A percentile compares a stretch with the other conserved stretches of the same genome.
Evolutionary conservation across 2,888 invertebrate genomes (phyloP).

Genomic region (Melieria crassipennis): DNA sequence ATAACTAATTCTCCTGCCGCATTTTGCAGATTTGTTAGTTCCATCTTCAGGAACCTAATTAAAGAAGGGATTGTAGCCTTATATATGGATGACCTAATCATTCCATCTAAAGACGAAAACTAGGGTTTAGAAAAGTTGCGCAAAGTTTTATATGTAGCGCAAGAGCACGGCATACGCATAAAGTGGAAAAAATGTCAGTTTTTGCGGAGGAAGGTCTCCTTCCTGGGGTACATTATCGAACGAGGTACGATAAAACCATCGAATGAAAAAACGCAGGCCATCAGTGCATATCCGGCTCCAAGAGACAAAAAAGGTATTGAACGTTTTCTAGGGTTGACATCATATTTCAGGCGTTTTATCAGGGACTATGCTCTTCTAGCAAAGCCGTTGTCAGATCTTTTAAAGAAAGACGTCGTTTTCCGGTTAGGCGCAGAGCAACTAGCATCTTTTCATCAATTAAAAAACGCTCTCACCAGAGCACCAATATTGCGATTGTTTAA

Average conservation of each 20-base stretch:
- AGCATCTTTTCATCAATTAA: conserved; percentile 35
- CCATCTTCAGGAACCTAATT: conserved; percentile 28
- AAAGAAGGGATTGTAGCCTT: conserved; percentile 3
- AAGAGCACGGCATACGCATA: conserved; percentile 28
- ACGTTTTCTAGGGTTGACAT: conserved; percentile 27
- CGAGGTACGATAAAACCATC: conserved; percentile 21
- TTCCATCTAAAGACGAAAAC: conserved; percentile 12
- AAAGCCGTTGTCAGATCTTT: conserved; percentile 51
- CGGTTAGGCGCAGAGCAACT: conserved; percentile 32
- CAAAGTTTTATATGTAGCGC: conserved; percentile 34
- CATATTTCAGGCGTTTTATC: conserved; percentile 23
- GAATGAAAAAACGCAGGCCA: conserved; percentile 19
- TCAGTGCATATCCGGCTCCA: conserved; percentile 19
- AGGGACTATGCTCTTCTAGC: conserved; percentile 47
- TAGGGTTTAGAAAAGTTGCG: conserved; percentile 20
- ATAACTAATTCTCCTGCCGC: not conserved
- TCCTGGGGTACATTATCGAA: conserved; percentile 34
- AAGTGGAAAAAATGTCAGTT: conserved; percentile 33
- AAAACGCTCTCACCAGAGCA: conserved; percentile 25
- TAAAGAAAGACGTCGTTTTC: conserved; percentile 35
- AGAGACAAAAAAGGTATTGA: conserved; percentile 21
- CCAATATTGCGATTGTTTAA: conserved; percentile 42
- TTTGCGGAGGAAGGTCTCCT: conserved; percentile 20
- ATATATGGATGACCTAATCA: conserved; percentile 35
- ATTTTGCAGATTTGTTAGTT: conserved; percentile 9